Evolutionary conservation across 1,140 invertebrate species (phyloP), one percentile per base, ranked within the genome.

Genomic region (Trichonephila inaurata): DNA sequence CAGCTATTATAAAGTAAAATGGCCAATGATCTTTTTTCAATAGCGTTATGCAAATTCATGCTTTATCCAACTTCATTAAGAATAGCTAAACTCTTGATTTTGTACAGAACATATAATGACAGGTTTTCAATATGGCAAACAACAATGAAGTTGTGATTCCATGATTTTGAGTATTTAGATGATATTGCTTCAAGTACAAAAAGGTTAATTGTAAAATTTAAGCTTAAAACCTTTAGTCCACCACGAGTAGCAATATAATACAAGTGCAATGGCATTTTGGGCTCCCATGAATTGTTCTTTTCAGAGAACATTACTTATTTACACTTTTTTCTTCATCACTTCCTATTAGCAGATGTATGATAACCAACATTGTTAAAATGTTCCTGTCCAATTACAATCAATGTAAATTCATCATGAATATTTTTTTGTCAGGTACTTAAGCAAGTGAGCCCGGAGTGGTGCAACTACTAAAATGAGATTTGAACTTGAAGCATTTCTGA

Each of bases 211-310:
- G 33, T 92, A 92, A 92, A 92, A 92, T 92, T 86, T 66, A 85
- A 92, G 91, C 91, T 92, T 92, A 92, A 92, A 92, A 92, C 51
- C 91, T 72, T 60, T 60, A 69, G 91, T 92, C 21, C 62, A 81
- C 51, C 91, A 92, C 58, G 21, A 92, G 62, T 64, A 69, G 83
- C 82, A 92, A 69, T 85, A 92, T 92, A 86, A 24, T 86, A 92
- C 82, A 86, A 24, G 91, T 92, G 91, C 91, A 92, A 92, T 92
- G 91, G 62, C 61, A 69, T 61, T 69, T 92, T 66, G 81, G 91
- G 91, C 82, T 92, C 62, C 82, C 69, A 28, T 91, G 44, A 90
- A 51, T 18, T 21, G 10, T 40, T 24, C 44, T 83, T 58, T 58
- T 58, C 44, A n/a, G 51, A 58, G 44, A 82, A 82, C 77, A 10